A percentile compares a stretch with the other conserved stretches of the same genome.
Evolutionary conservation across 2,888 invertebrate genomes (phyloP).

Genomic region (Serrognathus titanus): DNA sequence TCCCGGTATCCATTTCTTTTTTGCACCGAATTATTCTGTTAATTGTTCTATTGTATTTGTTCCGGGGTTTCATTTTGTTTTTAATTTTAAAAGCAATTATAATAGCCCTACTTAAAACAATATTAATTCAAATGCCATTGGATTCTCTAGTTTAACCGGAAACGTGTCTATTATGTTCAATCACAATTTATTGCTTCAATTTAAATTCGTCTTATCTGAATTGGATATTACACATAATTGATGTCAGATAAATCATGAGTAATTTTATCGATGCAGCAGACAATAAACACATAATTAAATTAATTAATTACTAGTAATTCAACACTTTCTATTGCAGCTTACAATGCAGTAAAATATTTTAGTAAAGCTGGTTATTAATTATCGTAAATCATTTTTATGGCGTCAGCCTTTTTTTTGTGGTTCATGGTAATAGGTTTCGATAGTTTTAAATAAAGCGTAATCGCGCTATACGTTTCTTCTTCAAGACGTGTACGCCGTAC

Average conservation of each 20-base stretch:
- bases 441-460: not conserved
- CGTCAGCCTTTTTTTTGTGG: not conserved
- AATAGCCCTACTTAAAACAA: no score
- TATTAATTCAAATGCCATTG: no score
- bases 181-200: no score
- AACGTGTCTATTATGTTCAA: no score
- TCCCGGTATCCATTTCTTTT: no score
- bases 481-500: not conserved
- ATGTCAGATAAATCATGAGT: not conserved
- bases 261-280: not conserved
- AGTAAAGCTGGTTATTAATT: not conserved
- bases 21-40: no score
- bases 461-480: not conserved
- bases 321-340: not conserved
- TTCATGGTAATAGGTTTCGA: not conserved
- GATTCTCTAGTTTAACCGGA: no score
- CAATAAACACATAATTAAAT: not conserved
- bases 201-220: no score
- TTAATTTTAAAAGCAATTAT: no score
- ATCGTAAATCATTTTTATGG: not conserved
- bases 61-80: no score
- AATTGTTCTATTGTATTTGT: no score
- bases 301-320: not conserved
- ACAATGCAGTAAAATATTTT: not conserved
- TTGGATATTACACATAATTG: no score